Evolutionary conservation across 2,113 vertebrate species (phyloP).

Genomic region (Bettongia penicillata): DNA sequence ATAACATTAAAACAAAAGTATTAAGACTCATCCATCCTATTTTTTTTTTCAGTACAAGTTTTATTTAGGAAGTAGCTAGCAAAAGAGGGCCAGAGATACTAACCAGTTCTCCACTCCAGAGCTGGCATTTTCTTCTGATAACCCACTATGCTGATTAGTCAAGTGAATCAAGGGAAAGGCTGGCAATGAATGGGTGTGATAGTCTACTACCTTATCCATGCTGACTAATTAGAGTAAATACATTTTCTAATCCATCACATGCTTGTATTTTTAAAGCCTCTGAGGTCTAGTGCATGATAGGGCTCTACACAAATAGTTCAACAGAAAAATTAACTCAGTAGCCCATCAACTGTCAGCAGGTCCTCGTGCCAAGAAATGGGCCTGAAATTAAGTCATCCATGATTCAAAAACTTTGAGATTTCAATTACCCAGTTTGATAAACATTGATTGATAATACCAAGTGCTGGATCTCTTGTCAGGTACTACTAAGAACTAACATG

Average conservation of each 20-base stretch:
- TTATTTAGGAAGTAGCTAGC: not conserved
- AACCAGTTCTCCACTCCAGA: not conserved
- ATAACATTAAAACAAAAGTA: not conserved
- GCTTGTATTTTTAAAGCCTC: not conserved
- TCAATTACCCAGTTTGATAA: not conserved
- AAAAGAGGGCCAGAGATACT: too few relatives aligned
- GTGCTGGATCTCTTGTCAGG: not conserved
- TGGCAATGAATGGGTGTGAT: not conserved
- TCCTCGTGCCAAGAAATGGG: not conserved
- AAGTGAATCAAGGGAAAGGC: not conserved
- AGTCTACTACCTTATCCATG: fast-evolving
- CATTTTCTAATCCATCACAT: not conserved
- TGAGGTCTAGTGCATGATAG: not conserved
- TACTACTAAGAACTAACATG: too few relatives aligned
- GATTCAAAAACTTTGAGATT: not conserved
- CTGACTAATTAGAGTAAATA: not conserved
- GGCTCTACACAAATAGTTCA: not conserved
- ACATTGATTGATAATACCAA: fast-evolving
- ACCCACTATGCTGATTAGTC: not conserved
- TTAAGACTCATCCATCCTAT: not conserved
- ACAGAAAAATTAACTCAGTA: not conserved
- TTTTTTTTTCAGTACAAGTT: conserved; percentile 1
- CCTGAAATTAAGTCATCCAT: not conserved
- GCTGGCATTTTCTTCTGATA: not conserved
- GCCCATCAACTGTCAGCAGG: not conserved